Evolutionary conservation across 1,140 invertebrate genomes (phyloP).

Genomic region (Archegozetes longisetosus): DNA sequence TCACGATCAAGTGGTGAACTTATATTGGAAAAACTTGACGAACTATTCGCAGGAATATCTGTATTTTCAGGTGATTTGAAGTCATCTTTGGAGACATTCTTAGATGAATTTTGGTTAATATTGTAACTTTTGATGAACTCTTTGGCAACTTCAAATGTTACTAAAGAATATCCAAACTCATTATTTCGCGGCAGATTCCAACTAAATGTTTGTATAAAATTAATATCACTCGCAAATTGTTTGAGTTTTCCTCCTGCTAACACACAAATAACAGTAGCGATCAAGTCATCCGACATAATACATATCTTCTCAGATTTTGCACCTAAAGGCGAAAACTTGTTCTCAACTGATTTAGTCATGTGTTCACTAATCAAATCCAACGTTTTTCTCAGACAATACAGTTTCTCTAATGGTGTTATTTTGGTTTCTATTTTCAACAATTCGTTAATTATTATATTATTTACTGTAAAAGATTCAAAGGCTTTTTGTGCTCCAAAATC

Average conservation of each 20-base stretch:
- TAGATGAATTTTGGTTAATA: background rate
- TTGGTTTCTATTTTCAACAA: background rate
- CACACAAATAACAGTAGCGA: conserved; percentile 6
- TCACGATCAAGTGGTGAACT: conserved; percentile 10
- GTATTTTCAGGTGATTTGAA: background rate
- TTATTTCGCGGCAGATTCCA: conserved; percentile 10
- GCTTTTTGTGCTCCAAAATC: conserved; percentile 8
- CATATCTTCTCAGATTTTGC: background rate
- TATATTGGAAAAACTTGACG: background rate
- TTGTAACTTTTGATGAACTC: conserved; percentile 10
- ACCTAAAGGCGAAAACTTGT: conserved; percentile 1
- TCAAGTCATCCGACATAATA: conserved; percentile 13
- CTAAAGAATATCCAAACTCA: conserved; percentile 12
- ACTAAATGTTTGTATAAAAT: conserved; percentile 10
- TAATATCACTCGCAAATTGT: conserved; percentile 4
- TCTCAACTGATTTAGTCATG: background rate
- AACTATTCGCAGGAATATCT: background rate
- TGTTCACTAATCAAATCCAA: conserved; percentile 7
- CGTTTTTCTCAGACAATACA: conserved; percentile 5
- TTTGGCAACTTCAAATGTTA: conserved; percentile 13
- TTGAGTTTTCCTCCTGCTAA: background rate
- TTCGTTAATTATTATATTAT: background rate
- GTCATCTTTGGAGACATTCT: background rate
- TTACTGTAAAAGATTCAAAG: conserved; percentile 7
- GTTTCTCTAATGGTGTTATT: conserved; percentile 12